phyloP scores from a whole-genome alignment of 2,113 vertebrate genomes.

The Dasyprocta punctata region DNA sequence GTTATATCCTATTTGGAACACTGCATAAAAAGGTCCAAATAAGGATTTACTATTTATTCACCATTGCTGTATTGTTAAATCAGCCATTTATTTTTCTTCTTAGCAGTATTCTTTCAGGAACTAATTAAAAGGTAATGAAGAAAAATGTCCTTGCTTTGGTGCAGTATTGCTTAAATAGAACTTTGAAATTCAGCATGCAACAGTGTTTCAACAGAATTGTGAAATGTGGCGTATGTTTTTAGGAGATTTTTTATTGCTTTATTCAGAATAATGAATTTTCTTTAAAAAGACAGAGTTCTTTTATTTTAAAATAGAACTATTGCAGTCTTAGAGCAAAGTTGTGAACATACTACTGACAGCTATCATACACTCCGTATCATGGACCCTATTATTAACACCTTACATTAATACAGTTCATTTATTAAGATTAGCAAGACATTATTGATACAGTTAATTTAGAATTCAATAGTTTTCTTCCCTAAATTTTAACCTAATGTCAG shows the following conservation, averaged over 20 bases:
- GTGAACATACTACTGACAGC: neutral
- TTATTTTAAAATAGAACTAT: neutral
- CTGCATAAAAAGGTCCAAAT: neutral
- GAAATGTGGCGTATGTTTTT: neutral
- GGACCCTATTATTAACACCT: neutral
- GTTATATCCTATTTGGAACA: neutral
- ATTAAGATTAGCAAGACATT: neutral
- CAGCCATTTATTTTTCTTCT: neutral
- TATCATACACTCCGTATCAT: fast-evolving
- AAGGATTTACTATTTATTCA: neutral
- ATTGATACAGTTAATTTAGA: neutral
- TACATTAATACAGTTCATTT: neutral
- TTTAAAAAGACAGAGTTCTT: neutral
- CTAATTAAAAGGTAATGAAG: conserved; percentile 30
- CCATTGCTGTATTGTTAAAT: neutral
- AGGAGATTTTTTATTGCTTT: neutral
- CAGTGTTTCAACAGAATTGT: neutral
- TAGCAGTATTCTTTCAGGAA: conserved; percentile 5
- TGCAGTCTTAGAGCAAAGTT: neutral
- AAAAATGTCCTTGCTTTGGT: neutral
- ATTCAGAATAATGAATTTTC: neutral
- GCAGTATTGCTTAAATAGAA: neutral
- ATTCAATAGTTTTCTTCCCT: neutral
- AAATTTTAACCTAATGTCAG: neutral
- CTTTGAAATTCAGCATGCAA: neutral